Base-by-base conservation (phyloP, 2,797 vertebrate species). In the Cossypha niveicapilla region DNA sequence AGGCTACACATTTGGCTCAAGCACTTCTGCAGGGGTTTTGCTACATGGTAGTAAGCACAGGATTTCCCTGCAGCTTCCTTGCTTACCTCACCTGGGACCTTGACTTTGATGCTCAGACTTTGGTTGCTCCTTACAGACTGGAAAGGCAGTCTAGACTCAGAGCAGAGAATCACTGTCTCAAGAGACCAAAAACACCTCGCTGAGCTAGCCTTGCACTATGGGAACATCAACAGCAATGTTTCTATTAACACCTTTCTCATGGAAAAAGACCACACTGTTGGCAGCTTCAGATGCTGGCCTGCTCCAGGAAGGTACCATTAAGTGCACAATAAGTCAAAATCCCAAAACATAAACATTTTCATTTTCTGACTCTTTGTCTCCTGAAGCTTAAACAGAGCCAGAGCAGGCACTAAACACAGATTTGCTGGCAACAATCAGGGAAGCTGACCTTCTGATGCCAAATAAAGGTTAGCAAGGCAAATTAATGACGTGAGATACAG, bases 401-500 rank as follows among this genome's bases (percentile, higher is more conserved):
- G 88, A 75, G 32, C 39, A 88, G 65, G 50, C 57, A 61, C 30
- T 63, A 65, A 94, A 42, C 61, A 82, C 21, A 73, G 60, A 80
- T 88, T 54, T 61, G 24, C 73, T 73, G 73, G 60, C 60, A 93
- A 61, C 65, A 81, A 79, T 79, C 86, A 88, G 56, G 9, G 47
- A 92, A 75, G 62, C 13, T 65, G 70, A 92, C 87, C 68, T 75
- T 74, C 56, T 91, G 53, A 84, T 65, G 30, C 74, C 61, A 86
- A 92, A 60, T 53, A 82, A 90, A 89, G 73, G 86, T 88, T 86
- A 90, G 48, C 54, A 67, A 81, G 60, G 65, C 62, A 92, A 92
- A 93, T 86, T 91, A 96, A 89, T 56, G 60, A 93, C 7, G 68
- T 48, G 53, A 92, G 61, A 87, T 78, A 76, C 68, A 93, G 74